Evolutionary conservation across 1,140 invertebrate species (phyloP), one percentile per base, ranked within the genome.

Genomic region (Teleopsis dalmanni): DNA sequence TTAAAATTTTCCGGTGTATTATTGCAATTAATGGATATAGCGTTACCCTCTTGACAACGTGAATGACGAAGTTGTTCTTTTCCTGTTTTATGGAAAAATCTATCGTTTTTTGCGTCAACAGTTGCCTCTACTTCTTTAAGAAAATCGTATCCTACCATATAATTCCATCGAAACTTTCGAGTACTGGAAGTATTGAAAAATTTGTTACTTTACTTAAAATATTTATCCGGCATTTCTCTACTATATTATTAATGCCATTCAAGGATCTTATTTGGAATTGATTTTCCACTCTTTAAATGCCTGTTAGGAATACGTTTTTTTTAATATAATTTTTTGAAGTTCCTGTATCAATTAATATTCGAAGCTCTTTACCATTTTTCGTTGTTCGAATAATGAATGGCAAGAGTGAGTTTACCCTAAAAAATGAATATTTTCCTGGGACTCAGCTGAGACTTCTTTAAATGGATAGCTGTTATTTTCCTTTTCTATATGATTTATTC

Each of bases 371-470:
- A 7, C 37, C 35, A 8, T 37, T 37, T n/a, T 10, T 7, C 11
- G 13, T 7, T 14, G 18, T 40, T 40, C n/a, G 5, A 11, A 7
- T n/a, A 18, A 40, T 7, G 7, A 40, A 40, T 6, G 13, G 37
- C 37, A 40, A 40, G 37, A 16, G 13, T 19, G 37, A 40, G 13
- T 40, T 40, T 40, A 40, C 22, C 19, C 37, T 40, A 40, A 40
- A 40, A 40, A 40, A 40, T 40, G 13, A 40, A 40, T 8, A 16
- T 40, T 19, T 21, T 40, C 37, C 6, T 19, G 4, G 9, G 37
- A 40, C 22, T 40, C 37, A 21, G 18, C 22, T 8, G 18, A 14
- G n/a, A 5, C 13, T 11, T 40, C 2, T 40, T 40, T 18, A 11
- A 11, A 19, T 4, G 13, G 9, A 40, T 5, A 19, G 7, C 16